These are phyloP conservation scores for Chaenocephalus aceratus DNA, from an alignment of 2,113 vertebrate species.

Conservation along the genomic window DNA sequence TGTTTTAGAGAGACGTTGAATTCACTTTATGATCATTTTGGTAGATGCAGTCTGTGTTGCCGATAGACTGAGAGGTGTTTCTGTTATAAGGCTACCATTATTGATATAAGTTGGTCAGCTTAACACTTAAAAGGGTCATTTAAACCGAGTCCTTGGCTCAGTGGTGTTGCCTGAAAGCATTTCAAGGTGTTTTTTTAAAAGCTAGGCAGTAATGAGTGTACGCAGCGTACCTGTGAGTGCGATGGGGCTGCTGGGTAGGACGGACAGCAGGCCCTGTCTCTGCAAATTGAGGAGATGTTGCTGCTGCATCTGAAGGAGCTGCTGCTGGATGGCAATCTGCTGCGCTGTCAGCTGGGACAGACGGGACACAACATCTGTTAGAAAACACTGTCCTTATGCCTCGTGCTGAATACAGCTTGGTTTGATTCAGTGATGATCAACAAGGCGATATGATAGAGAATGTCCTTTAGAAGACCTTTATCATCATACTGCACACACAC, in stretches of 20 bases:
- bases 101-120: neutral
- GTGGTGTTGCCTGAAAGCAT: neutral
- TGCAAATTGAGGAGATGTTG: conserved; percentile 97
- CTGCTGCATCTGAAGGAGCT: conserved; percentile 98
- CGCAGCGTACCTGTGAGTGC: conserved; percentile 85
- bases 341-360: conserved; percentile 90
- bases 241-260: conserved; percentile 87
- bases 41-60: neutral
- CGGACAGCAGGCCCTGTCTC: conserved; percentile 94
- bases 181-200: neutral
- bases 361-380: neutral
- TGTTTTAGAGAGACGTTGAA: neutral
- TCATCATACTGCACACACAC: too few relatives aligned
- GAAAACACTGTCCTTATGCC: neutral
- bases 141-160: neutral
- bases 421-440: neutral
- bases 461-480: too few relatives aligned
- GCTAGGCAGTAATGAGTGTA: neutral
- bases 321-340: conserved; percentile 97
- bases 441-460: too few relatives aligned
- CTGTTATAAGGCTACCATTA: neutral
- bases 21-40: neutral
- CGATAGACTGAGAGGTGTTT: neutral
- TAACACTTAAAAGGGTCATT: neutral
- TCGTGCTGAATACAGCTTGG: neutral